phyloP scores from a whole-genome alignment of 2,797 vertebrate genomes.

The Alca torda region DNA sequence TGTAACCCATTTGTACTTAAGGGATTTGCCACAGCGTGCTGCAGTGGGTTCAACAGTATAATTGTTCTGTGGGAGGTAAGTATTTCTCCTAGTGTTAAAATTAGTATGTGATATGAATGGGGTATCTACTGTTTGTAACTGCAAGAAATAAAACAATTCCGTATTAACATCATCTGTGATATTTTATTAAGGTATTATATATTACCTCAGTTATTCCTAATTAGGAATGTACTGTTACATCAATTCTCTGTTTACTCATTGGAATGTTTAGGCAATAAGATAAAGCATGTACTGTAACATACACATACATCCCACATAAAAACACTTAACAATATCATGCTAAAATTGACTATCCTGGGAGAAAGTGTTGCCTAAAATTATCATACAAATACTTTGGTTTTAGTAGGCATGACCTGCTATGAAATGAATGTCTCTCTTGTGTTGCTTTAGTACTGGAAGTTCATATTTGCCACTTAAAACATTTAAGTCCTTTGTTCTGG shows the following conservation, averaged over 20 bases:
- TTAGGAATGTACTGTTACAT: background rate
- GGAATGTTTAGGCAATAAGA: background rate
- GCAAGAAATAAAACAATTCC: background rate
- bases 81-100: background rate
- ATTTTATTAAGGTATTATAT: background rate
- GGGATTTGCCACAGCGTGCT: background rate
- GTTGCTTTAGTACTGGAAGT: background rate
- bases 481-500: background rate
- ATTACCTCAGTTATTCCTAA: background rate
- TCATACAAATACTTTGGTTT: background rate
- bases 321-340: background rate
- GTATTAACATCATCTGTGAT: background rate
- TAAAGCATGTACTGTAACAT: background rate
- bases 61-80: background rate
- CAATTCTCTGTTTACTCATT: background rate
- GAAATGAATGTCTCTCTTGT: background rate
- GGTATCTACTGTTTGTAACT: background rate
- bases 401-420: background rate
- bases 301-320: background rate
- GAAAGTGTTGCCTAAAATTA: background rate
- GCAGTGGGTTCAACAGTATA: background rate
- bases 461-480: background rate
- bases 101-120: background rate
- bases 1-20: background rate
- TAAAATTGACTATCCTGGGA: background rate